Evolutionary conservation across 2,888 invertebrate genomes (phyloP), one percentile per base, ranked within the genome.

Genomic region (Tridacna crocea): DNA sequence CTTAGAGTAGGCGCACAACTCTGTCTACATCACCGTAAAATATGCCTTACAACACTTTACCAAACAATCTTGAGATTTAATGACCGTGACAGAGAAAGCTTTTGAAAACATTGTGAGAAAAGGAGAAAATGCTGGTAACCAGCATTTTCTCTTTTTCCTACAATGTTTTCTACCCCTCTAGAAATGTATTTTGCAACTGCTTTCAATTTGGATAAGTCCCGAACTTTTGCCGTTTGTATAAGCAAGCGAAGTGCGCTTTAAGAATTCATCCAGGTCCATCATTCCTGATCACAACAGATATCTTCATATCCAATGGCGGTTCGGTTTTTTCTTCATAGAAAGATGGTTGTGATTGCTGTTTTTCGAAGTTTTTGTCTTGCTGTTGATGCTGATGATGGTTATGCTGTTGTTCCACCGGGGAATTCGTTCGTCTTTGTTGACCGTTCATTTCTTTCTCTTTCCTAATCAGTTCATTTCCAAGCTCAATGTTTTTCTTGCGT

Each of bases 251-350:
- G 36, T 36, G 8, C 36, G 36, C 55, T 3, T 63, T 63, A 63
- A 10, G 19, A 15, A 61, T 36, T 66, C 27, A 36, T 1, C 27
- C 17, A 4, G 70, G 70, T 58, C 81, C 79, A 27, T 86, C 85
- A 26, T 75, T 83, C 22, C 80, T 65, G 61, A 87, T 84, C 8
- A 77, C 79, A 10, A 87, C 85, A 11, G 87, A 85, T 13, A 87
- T 83, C 75, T 85, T 87, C 84, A 87, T 79, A 36, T 87, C 84
- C 26, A 82, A 27, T 15, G 87, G 87, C 15, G 80, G 80, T 66
- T 80, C 77, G 15, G 85, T 86, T 51, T 86, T 86, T 60, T 86
- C 85, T n/a, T 83, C 79, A 63, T 77, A 66, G 26, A 83, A 81
- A 8, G 80, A 55, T 24, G 83, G 76, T 47, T 70, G 61, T 51